Evolutionary conservation across 2,113 vertebrate genomes (phyloP), one percentile per base, ranked within the genome.

Genomic region (Apus apus): DNA sequence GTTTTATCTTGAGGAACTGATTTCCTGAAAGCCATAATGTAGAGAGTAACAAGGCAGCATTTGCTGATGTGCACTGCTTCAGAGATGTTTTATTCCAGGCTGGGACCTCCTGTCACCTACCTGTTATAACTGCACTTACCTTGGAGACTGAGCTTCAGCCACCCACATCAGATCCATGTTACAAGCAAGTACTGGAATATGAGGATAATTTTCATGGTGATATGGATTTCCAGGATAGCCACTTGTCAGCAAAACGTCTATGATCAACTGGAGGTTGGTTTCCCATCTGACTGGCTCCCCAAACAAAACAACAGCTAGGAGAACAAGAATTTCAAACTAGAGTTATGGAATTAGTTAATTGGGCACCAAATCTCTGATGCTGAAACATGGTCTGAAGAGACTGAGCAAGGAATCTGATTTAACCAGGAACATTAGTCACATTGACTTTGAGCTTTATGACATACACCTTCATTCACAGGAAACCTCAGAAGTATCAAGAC

Each of bases 261-360:
- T 96, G 34, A 99, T 98, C 73, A 99, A 67, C 97, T 99, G 99
- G 18, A 99, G 97, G 94, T 99, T 99, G 34, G 98, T 99, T 90
- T 99, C 99, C 99, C 99, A 99, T 93, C 98, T 97, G 65, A 99
- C 97, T 32, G 99, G 99, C 95, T 99, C 99, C 20, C 99, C 99
- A 77, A 99, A 99, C 76, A 99, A 88, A 89, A 99, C 97, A 87
- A 99, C 97, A 14, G 98, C 99, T 99, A 64, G 1, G 54, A 72
- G 22, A 66, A 79, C 12, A 94, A 80, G 93, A 82, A 38, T 30
- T 5, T 53, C 50, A 87, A 8, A 50, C 20, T 3, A 89, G 36
- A 89, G 36, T 21, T 38, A 87, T 1, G 30, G 43, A 36, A 27
- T 11, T 58, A 57, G 45, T 8, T 54, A 58, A 22, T 25, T 54